Base-by-base conservation (phyloP, 2,113 vertebrate species). In the Petrocephalus microphthalmus region DNA sequence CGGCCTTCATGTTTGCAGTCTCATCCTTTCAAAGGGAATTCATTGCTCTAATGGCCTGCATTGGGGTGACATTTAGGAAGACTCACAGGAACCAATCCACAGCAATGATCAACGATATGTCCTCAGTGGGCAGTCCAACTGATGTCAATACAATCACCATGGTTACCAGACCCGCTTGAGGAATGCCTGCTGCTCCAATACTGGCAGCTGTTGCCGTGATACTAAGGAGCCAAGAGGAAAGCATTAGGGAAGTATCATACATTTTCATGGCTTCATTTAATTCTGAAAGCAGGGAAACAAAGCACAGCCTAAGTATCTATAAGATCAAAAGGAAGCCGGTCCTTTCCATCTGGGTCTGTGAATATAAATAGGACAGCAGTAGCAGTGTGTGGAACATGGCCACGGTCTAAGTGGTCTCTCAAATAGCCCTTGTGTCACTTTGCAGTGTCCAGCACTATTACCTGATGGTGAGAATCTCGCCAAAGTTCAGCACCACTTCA, bases 71-170 rank as follows among this genome's bases (percentile, higher is more conserved):
- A 95, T 95, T 96, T 94, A 95, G 90, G 78, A 90, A 83, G 90
- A 98, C 98, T 97, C 96, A 99, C 98, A 99, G 95, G 93, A 99
- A 99, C 98, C 98, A 99, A 94, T 99, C 98, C 94, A 99, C 98
- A 3, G 98, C 97, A 51, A 99, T 97, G 95, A 99, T 98, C 92
- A 99, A 95, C 0, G 98, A 97, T 91, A 99, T 98, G 92, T 99
- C 98, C 91, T 99, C 98, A 0, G 98, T 98, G 87, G 98, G 98
- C 94, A 99, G 96, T 93, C 98, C 98, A 33, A 99, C 97, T 0
- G 98, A 99, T 67, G 98, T 99, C 94, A 99, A 94, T 94, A 99
- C 98, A 8, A 99, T 99, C 89, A 99, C 96, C 98, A 99, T 99
- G 90, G 98, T 99, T 93, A 99, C 98, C 91, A 99, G 95, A 78